Evolutionary conservation across 92 coral and sea anemone species (phyloP).

Genomic region (Anthopleura xanthogrammica): DNA sequence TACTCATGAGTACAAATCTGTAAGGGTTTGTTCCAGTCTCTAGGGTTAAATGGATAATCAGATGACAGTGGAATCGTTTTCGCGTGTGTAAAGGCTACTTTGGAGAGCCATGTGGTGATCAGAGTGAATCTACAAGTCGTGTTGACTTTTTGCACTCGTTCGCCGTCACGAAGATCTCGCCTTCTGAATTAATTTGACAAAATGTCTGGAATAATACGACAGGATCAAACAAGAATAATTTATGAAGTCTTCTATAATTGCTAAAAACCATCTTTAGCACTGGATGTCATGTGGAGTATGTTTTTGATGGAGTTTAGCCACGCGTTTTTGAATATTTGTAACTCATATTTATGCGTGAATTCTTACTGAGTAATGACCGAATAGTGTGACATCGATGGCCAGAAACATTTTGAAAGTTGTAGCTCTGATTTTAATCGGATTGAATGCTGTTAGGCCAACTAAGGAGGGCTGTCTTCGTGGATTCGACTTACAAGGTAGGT

Average conservation of each 20-base stretch:
- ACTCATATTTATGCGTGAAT: neutral
- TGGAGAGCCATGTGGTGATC: neutral
- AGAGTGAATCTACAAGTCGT: neutral
- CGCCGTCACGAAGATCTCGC: neutral
- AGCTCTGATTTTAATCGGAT: neutral
- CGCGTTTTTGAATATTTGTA: neutral
- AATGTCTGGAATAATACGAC: neutral
- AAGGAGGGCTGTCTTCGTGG: neutral
- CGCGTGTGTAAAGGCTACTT: neutral
- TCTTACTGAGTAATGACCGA: neutral
- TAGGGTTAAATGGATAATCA: neutral
- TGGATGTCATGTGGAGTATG: neutral
- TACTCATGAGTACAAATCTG: neutral
- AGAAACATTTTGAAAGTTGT: neutral
- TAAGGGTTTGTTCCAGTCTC: neutral
- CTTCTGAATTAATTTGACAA: neutral
- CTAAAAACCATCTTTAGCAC: neutral
- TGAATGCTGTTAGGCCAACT: neutral
- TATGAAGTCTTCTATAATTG: neutral
- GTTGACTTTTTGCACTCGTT: slow-evolving; percentile 2
- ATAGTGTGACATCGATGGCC: neutral
- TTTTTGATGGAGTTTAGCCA: neutral
- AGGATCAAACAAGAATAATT: slow-evolving; percentile 2
- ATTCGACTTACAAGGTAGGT: neutral
- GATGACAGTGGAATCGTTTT: neutral